Percentiles rank a stretch among this genome's conserved stretches.
Evolutionary conservation across 2,888 invertebrate genomes (phyloP).

Genomic region (Hirtodrosophila duncani): DNA sequence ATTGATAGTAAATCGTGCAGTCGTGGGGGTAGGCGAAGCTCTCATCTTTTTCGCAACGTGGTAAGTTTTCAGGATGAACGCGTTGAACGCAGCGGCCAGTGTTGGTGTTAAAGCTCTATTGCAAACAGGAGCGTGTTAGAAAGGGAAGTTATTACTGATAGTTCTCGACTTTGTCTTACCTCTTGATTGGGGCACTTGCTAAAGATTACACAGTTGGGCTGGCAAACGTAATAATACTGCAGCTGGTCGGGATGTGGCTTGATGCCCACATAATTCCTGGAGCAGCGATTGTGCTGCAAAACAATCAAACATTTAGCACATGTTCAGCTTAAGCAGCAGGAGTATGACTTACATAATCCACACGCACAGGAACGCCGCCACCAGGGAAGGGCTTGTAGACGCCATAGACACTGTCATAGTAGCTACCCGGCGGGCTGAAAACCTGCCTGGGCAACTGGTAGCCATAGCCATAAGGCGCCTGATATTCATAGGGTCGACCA

Average conservation of each 20-base stretch:
- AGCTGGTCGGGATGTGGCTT: slow-evolving; percentile 76
- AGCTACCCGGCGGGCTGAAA: slow-evolving; percentile 50
- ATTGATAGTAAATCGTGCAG: slow-evolving; percentile 74
- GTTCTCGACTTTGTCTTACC: slow-evolving; percentile 36
- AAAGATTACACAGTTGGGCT: slow-evolving; percentile 75
- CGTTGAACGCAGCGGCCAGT: slow-evolving; percentile 64
- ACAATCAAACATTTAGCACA: background rate
- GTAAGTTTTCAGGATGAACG: slow-evolving; percentile 55
- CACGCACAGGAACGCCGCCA: slow-evolving; percentile 75
- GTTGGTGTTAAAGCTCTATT: slow-evolving; percentile 65
- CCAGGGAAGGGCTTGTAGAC: slow-evolving; percentile 75
- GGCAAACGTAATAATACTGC: slow-evolving; percentile 79
- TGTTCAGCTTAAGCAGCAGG: slow-evolving; percentile 20
- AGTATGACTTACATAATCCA: slow-evolving; percentile 72
- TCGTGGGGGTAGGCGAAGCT: slow-evolving; percentile 76
- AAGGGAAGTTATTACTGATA: slow-evolving; percentile 16
- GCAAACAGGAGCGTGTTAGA: background rate
- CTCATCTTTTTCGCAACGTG: slow-evolving; percentile 63
- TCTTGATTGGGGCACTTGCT: slow-evolving; percentile 76
- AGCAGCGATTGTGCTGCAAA: slow-evolving; percentile 74
- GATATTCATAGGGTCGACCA: slow-evolving; percentile 28
- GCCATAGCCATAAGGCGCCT: slow-evolving; percentile 27
- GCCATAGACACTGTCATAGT: slow-evolving; percentile 69
- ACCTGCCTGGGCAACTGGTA: slow-evolving; percentile 32
- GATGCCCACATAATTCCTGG: slow-evolving; percentile 73